Percentiles rank a stretch among this genome's conserved stretches.
These are phyloP conservation scores for Andrena hattorfiana DNA, from an alignment of 2,888 invertebrate genomes.

Conservation along the genomic window DNA sequence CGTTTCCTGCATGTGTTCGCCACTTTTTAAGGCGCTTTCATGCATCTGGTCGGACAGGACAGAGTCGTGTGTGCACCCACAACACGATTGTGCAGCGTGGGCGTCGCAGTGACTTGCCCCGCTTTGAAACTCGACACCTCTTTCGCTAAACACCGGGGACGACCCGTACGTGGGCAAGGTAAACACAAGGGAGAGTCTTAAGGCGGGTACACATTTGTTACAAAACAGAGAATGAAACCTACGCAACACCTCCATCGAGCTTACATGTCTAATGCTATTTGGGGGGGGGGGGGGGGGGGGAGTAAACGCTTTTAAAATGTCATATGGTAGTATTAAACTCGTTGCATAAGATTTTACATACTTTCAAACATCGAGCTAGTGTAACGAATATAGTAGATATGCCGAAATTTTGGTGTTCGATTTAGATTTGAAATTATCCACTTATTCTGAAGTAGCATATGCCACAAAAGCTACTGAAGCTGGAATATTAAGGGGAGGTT, in stretches of 20 bases:
- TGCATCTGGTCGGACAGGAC: conserved; percentile 12
- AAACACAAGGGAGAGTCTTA: conserved; percentile 47
- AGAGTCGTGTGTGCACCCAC: conserved; percentile 14
- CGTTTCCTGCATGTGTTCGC: conserved; percentile 17
- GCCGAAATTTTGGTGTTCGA: too few species aligned
- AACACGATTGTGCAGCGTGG: background rate
- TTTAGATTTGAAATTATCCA: too few species aligned
- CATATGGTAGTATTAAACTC: too few species aligned
- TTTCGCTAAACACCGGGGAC: conserved; percentile 55
- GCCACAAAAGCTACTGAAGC: too few species aligned
- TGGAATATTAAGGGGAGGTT: too few species aligned
- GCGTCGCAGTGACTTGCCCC: conserved; percentile 46
- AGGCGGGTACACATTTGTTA: conserved; percentile 33
- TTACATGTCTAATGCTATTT: too few species aligned
- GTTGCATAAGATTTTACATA: too few species aligned
- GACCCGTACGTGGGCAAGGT: conserved; percentile 49
- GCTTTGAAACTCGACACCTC: conserved; percentile 63
- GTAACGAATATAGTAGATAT: too few species aligned
- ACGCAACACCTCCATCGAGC: background rate
- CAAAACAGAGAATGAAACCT: conserved; percentile 22
- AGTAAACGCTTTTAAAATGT: too few species aligned
- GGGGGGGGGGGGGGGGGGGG: too few species aligned
- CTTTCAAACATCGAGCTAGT: too few species aligned
- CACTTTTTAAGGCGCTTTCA: conserved; percentile 39
- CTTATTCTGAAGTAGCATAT: too few species aligned